These are phyloP conservation scores for Halcyon leucocephala DNA, from an alignment of 2,797 vertebrate species.

Conservation along the genomic window DNA sequence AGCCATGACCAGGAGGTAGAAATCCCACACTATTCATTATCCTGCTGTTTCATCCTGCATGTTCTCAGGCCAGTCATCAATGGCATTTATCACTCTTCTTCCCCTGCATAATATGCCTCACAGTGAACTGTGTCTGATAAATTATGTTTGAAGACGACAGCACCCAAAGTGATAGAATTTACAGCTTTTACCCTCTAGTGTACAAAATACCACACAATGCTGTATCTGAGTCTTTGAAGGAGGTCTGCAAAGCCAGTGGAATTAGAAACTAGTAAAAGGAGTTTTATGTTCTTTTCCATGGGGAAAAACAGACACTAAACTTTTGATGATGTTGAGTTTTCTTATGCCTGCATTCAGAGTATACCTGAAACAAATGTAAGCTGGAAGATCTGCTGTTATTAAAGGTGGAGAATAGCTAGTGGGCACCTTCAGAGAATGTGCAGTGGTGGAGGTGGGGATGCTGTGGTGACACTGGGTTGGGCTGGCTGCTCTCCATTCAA, in stretches of 20 bases:
- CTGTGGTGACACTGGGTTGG: neutral
- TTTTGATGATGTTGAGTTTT: neutral
- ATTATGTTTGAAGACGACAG: neutral
- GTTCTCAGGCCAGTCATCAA: slow-evolving; percentile 17
- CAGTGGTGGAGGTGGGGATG: neutral
- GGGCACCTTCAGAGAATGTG: neutral
- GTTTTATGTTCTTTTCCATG: neutral
- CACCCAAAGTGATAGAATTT: neutral
- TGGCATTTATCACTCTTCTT: slow-evolving; percentile 33
- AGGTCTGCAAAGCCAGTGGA: neutral
- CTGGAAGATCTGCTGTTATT: neutral
- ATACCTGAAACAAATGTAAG: neutral
- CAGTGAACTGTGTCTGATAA: neutral
- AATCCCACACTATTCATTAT: neutral
- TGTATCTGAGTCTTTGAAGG: neutral
- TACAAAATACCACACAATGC: neutral
- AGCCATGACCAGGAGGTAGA: slow-evolving; percentile 14
- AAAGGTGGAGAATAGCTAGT: neutral
- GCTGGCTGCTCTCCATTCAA: neutral
- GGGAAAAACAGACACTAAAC: neutral
- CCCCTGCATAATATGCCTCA: neutral
- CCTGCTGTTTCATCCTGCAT: fast-evolving
- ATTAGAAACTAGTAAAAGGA: neutral
- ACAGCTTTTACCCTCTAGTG: slow-evolving; percentile 2
- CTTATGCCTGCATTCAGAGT: neutral